These are phyloP conservation scores for Thecocarcelia acutangulata DNA, from an alignment of 2,888 invertebrate genomes.

Conservation along the genomic window DNA sequence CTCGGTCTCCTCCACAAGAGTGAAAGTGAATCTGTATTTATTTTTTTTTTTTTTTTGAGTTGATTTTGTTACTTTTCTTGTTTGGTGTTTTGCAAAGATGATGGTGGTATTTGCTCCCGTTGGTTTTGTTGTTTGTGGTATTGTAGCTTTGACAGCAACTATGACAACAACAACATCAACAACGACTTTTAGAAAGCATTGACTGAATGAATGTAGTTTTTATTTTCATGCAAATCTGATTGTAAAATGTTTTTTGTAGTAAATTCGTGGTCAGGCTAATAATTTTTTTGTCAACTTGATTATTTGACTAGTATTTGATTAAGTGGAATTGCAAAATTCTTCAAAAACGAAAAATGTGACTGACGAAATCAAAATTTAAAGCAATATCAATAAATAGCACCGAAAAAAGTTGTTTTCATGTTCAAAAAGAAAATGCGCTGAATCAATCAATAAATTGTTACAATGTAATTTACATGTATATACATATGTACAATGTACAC, in stretches of 20 bases:
- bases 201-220: conserved; percentile 22
- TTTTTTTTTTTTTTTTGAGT: conserved; percentile 9
- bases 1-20: conserved; percentile 45
- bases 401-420: too few relatives aligned
- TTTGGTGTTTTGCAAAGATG: conserved; percentile 25
- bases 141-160: conserved; percentile 10
- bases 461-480: too few relatives aligned
- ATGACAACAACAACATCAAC: conserved; percentile 5
- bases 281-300: background rate
- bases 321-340: too few relatives aligned
- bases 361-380: too few relatives aligned
- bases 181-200: conserved; percentile 57
- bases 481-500: too few relatives aligned
- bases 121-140: background rate
- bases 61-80: conserved; percentile 20
- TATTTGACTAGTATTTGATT: too few relatives aligned
- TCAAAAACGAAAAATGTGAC: too few relatives aligned
- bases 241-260: conserved; percentile 1
- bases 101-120: conserved; percentile 16
- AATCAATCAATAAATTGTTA: too few relatives aligned
- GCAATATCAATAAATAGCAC: background rate
- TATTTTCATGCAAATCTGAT: conserved; percentile 54
- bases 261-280: background rate
- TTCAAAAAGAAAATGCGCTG: too few relatives aligned
- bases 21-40: conserved; percentile 64